Evolutionary conservation across 2,888 invertebrate species (phyloP), one percentile per base, ranked within the genome.

Genomic region (Myathropa florea): DNA sequence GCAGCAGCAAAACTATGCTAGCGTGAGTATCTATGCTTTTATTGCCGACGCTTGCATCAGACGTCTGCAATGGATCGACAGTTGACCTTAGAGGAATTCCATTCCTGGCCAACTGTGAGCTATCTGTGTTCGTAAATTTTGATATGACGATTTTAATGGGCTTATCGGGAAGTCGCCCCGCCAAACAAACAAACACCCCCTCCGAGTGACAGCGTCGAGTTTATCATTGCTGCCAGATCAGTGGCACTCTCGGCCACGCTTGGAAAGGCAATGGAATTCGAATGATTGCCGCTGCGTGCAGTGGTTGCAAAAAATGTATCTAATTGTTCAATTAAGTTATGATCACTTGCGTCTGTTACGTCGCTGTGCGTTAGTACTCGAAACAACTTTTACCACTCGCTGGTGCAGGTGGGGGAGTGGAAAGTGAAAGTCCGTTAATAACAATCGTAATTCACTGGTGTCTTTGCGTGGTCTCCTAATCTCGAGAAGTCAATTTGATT

Each of bases 261-360:
- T 46, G 46, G 18, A 46, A 18, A 46, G 46, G 18, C 46, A 46
- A 7, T 46, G 46, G 46, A 46, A 46, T 46, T 46, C 18, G 46
- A 46, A 18, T 46, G 18, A 46, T 46, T 46, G 18, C 18, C 46
- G 18, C 18, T 46, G 46, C 46, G 46, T 46, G 46, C 46, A 46
- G 46, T 46, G 46, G 46, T 46, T 46, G 46, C 46, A 46, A 59
- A 24, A 39, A 46, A 46, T 46, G 46, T 46, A 46, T 46, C 26
- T 61, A 61, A 61, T 61, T 61, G 61, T 26, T 61, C 61, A 28
- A 61, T 61, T 61, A 61, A 61, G 18, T 30, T 30, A 61, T 61
- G 26, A 61, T 61, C 61, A 61, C 61, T 61, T 61, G 26, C 61
- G 61, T 30, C 26, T 9, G n/a, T 28, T 60, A 39, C 28, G 28